Evolutionary conservation across 2,797 vertebrate species (phyloP).

Genomic region (Gephyroberyx darwinii): DNA sequence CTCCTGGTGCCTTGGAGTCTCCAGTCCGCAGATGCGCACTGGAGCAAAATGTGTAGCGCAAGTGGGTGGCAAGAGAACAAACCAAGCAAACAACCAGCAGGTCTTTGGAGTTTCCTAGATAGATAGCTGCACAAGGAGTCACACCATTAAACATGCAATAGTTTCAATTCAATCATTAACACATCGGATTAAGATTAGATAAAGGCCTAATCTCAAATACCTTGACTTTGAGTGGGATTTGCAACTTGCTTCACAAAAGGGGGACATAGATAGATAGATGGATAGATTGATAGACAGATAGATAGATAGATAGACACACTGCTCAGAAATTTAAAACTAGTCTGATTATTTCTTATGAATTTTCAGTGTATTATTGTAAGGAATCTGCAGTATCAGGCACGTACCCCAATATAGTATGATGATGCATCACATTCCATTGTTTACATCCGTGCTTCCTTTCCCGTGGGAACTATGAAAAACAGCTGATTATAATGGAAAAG

Average conservation of each 20-base stretch:
- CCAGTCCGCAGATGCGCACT: conserved; percentile 14
- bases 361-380: neutral
- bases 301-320: no score
- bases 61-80: neutral
- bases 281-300: no score
- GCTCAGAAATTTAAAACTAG: neutral
- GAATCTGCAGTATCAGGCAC: neutral
- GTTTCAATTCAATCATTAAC: no score
- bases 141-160: no score
- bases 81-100: neutral
- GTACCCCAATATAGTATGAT: conserved; percentile 11
- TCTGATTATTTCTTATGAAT: neutral
- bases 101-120: no score
- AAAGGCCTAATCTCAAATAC: no score
- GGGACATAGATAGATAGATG: no score
- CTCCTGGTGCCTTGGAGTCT: conserved; percentile 45
- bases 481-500: conserved; percentile 43
- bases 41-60: conserved; percentile 1
- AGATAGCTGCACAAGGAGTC: no score
- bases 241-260: no score
- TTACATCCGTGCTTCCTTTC: conserved; percentile 75
- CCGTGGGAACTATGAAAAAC: conserved; percentile 66
- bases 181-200: no score
- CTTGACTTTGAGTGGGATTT: no score
- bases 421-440: conserved; percentile 62